phyloP scores from a whole-genome alignment of 2,888 invertebrate genomes.

The Muschampia plurimacula region DNA sequence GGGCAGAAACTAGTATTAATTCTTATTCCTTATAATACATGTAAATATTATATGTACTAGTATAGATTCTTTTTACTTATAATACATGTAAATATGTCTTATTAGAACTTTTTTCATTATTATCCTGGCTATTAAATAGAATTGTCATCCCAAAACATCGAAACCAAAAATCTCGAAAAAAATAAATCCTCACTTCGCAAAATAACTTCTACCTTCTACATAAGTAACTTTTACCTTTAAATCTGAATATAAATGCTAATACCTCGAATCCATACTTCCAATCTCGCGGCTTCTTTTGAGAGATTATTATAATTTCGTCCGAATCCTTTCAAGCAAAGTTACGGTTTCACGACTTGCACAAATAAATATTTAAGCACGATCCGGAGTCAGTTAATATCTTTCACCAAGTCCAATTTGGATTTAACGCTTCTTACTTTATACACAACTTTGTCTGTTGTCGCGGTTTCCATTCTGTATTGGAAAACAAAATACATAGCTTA shows the following conservation, averaged over 20 bases:
- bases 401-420: conserved; percentile 34
- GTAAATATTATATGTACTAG: too few relatives aligned
- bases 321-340: conserved; percentile 74
- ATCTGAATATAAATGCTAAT: conserved; percentile 82
- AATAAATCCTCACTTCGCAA: conserved; percentile 13
- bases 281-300: conserved; percentile 71
- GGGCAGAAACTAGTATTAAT: too few relatives aligned
- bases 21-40: too few relatives aligned
- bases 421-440: conserved; percentile 37
- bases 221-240: conserved; percentile 76
- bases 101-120: background rate
- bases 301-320: conserved; percentile 80
- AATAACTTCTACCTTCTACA: conserved; percentile 48
- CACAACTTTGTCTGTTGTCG: conserved; percentile 16
- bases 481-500: conserved; percentile 25
- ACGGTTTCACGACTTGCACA: conserved; percentile 64
- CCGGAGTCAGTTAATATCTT: conserved; percentile 44
- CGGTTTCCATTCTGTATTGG: conserved; percentile 27
- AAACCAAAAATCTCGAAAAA: background rate
- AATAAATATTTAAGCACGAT: conserved; percentile 65
- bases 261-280: conserved; percentile 78
- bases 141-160: background rate
- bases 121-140: background rate
- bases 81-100: background rate
- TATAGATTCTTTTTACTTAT: too few relatives aligned